Conservation (phyloP, 2,888 invertebrate species). For the Aleiodes alternator region DNA sequence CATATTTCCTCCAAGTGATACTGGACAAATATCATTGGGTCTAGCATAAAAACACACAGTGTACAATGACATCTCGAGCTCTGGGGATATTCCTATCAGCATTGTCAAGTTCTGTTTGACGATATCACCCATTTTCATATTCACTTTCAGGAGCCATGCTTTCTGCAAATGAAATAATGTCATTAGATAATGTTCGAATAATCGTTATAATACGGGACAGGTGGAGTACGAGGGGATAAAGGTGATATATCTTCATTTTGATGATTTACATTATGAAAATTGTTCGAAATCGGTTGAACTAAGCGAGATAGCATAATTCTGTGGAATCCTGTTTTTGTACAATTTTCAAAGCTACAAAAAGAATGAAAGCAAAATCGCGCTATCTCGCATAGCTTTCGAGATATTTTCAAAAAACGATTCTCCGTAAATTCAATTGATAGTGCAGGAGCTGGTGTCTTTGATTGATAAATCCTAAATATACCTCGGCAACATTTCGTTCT, state of each 20-base stretch:
- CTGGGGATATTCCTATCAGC: constrained; percentile 78
- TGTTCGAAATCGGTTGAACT: too few relatives aligned
- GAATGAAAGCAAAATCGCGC: too few relatives aligned
- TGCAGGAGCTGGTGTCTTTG: too few relatives aligned
- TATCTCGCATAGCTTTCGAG: too few relatives aligned
- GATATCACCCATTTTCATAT: constrained; percentile 72
- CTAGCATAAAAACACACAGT: constrained; percentile 79
- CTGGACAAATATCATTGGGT: constrained; percentile 75
- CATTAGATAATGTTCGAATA: neutral
- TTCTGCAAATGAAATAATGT: constrained; percentile 64
- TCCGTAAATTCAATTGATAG: neutral
- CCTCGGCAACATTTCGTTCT: constrained; percentile 81
- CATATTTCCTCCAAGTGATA: constrained; percentile 73
- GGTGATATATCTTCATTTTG: neutral
- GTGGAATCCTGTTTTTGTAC: too few relatives aligned
- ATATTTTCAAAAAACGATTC: neutral
- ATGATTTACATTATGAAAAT: too few relatives aligned
- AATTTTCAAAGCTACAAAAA: too few relatives aligned
- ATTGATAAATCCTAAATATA: constrained; percentile 73
- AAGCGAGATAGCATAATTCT: too few relatives aligned
- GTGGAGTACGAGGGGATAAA: too few relatives aligned
- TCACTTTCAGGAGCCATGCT: constrained; percentile 72
- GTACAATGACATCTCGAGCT: constrained; percentile 80
- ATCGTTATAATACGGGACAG: too few relatives aligned
- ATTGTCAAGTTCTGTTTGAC: constrained; percentile 74